phyloP scores from a whole-genome alignment of 2,113 vertebrate species.

The Vulpes ferrilata region DNA sequence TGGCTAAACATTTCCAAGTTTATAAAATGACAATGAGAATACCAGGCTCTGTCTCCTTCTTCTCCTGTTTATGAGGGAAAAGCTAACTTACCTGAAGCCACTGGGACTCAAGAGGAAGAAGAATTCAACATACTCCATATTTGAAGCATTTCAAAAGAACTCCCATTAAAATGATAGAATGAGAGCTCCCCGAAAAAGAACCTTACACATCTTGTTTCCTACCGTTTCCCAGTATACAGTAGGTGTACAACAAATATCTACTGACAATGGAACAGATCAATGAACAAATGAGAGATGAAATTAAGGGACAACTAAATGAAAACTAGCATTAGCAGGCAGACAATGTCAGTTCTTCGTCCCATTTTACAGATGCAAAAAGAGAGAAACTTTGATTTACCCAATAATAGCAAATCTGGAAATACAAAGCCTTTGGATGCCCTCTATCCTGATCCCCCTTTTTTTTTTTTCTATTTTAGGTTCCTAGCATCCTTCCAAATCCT shows the following conservation, averaged over 20 bases:
- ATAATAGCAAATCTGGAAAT: background rate
- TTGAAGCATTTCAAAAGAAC: conserved; percentile 32
- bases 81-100: background rate
- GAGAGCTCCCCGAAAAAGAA: background rate
- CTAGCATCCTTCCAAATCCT: background rate
- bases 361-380: background rate
- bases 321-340: background rate
- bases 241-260: background rate
- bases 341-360: background rate
- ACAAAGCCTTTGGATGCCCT: background rate
- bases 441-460: background rate
- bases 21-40: background rate
- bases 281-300: background rate
- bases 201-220: background rate
- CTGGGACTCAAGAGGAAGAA: background rate
- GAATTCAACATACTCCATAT: background rate
- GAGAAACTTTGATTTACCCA: background rate
- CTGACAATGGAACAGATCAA: background rate
- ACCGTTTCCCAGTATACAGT: background rate
- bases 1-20: background rate
- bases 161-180: background rate
- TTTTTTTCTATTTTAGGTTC: background rate
- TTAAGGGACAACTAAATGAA: background rate
- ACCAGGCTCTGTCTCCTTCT: background rate
- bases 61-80: background rate